Conservation (phyloP, 2,797 vertebrate species). For the Peromyscus eremicus region DNA sequence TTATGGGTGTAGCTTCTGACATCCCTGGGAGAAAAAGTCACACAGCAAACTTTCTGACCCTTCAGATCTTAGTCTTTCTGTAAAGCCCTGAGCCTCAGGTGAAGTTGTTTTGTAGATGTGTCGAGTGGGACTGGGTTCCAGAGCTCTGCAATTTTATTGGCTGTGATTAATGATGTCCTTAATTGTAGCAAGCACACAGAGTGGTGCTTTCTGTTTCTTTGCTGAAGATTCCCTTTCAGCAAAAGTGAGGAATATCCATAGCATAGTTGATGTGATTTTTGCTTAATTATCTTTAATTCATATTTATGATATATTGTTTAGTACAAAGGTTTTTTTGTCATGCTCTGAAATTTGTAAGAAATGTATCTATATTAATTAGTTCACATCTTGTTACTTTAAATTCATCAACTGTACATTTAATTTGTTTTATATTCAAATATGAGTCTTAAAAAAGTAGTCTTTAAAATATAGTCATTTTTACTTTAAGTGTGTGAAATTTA, state of each 20-base stretch:
- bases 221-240: conserved; percentile 2
- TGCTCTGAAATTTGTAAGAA: conserved; percentile 11
- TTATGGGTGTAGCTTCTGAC: neutral
- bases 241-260: neutral
- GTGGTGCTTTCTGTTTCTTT: neutral
- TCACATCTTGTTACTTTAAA: conserved; percentile 33
- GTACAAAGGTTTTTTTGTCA: neutral
- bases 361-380: conserved; percentile 13
- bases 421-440: conserved; percentile 7
- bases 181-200: neutral
- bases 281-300: conserved; percentile 24
- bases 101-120: neutral
- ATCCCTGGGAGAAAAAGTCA: neutral
- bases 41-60: too few relatives aligned
- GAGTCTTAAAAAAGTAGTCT: neutral
- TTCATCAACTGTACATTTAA: neutral
- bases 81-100: neutral
- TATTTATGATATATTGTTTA: conserved; percentile 1
- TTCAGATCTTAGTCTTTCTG: neutral
- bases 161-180: neutral
- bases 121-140: neutral
- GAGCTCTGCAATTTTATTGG: neutral
- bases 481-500: conserved; percentile 20
- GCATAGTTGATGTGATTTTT: conserved; percentile 1
- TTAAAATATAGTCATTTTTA: neutral